Evolutionary conservation across 2,888 invertebrate species (phyloP).

Genomic region (Ptilodon capucinus): DNA sequence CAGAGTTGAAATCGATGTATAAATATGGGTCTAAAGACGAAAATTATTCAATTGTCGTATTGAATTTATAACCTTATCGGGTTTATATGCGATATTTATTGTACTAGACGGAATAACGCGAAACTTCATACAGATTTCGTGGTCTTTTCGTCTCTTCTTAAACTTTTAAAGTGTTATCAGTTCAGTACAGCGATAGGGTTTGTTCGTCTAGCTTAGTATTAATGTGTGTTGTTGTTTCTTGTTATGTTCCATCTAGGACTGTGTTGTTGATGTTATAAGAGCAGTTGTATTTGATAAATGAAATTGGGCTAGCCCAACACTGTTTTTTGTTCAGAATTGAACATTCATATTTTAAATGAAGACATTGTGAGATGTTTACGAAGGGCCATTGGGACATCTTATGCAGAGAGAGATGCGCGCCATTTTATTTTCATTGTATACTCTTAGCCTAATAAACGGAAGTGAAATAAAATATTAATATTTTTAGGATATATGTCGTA

Average conservation of each 20-base stretch:
- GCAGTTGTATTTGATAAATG: neutral
- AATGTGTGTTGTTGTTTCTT: constrained; percentile 25
- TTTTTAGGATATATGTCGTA: too few species aligned
- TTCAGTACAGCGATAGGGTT: neutral
- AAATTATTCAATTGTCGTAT: too few species aligned
- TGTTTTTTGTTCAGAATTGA: neutral
- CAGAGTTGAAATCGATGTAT: too few species aligned
- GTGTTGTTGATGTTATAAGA: constrained; percentile 1
- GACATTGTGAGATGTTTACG: neutral
- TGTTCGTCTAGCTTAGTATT: constrained; percentile 10
- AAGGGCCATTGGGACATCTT: neutral
- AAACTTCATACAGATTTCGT: too few species aligned
- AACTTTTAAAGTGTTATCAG: too few species aligned
- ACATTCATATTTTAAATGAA: neutral
- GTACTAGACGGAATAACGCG: too few species aligned
- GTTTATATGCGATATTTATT: too few species aligned
- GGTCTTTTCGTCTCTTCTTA: too few species aligned
- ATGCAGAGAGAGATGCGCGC: neutral
- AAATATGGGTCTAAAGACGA: too few species aligned
- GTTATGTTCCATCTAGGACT: constrained; percentile 16
- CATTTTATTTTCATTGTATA: neutral
- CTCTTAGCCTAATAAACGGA: too few species aligned
- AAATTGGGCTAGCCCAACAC: constrained; percentile 1
- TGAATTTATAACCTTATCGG: too few species aligned
- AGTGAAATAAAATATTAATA: too few species aligned